phyloP scores from a whole-genome alignment of 2,797 vertebrate species.

The Poeciliopsis paucimaculata region DNA sequence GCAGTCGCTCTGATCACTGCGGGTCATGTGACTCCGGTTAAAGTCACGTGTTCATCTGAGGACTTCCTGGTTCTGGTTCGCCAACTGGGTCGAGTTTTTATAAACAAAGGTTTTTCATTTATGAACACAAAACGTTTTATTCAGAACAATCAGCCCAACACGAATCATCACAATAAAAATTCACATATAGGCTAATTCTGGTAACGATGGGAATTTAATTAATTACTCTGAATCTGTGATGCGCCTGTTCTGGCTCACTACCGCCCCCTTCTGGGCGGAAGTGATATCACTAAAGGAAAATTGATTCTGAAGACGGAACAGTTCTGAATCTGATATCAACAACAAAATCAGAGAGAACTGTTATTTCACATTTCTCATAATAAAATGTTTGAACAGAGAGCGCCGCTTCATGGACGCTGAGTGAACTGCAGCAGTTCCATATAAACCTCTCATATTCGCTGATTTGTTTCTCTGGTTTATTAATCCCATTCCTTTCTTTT shows the following conservation, averaged over 20 bases:
- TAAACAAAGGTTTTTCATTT: too few relatives aligned
- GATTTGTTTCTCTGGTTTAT: too few relatives aligned
- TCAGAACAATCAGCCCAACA: too few relatives aligned
- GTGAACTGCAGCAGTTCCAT: background rate
- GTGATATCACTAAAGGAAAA: background rate
- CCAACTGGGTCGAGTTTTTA: background rate
- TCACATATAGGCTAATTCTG: background rate
- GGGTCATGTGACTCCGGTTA: background rate
- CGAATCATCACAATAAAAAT: too few relatives aligned
- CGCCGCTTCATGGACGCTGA: background rate
- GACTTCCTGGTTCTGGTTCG: background rate
- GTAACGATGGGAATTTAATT: too few relatives aligned
- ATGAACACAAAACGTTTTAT: background rate
- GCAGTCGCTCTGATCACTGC: background rate
- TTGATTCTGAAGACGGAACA: background rate
- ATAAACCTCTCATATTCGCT: too few relatives aligned
- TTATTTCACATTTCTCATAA: background rate
- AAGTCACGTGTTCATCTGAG: background rate
- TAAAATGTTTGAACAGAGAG: background rate
- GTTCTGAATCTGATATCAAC: background rate
- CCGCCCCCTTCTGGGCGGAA: background rate
- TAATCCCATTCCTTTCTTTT: too few relatives aligned
- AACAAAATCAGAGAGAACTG: background rate
- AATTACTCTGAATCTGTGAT: background rate
- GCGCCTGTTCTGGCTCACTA: background rate